phyloP scores from a whole-genome alignment of 2,797 vertebrate genomes.

The Myripristis jacobus region DNA sequence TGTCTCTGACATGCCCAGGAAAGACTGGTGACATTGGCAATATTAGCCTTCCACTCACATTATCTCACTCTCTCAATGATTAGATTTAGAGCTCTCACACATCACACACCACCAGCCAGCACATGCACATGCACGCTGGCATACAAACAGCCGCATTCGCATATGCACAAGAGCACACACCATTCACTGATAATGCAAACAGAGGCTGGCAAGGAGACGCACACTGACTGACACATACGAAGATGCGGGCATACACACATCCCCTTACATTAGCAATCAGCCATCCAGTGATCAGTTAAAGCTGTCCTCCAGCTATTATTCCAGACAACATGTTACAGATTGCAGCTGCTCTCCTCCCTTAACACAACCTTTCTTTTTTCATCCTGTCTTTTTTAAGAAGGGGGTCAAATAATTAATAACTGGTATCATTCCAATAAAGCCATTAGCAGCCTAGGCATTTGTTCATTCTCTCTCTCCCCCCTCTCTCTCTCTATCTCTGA shows the following conservation, averaged over 20 bases:
- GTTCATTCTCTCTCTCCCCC: slow-evolving; percentile 47
- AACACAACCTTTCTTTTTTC: slow-evolving; percentile 58
- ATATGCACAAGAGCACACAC: slow-evolving; percentile 17
- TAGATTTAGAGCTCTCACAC: slow-evolving; percentile 48
- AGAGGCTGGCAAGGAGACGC: slow-evolving; percentile 19
- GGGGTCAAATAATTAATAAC: slow-evolving; percentile 77
- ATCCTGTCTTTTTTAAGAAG: slow-evolving; percentile 58
- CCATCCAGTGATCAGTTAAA: slow-evolving; percentile 74
- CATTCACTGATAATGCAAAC: slow-evolving; percentile 41
- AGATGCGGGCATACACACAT: slow-evolving; percentile 36
- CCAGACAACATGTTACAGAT: slow-evolving; percentile 74
- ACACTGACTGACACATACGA: slow-evolving; percentile 28
- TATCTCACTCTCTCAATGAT: slow-evolving; percentile 64
- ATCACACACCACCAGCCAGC: neutral
- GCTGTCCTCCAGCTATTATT: slow-evolving; percentile 76
- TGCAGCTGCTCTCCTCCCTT: slow-evolving; percentile 66
- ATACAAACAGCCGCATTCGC: neutral
- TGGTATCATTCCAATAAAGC: slow-evolving; percentile 84
- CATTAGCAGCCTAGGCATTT: slow-evolving; percentile 75
- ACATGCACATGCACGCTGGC: slow-evolving; percentile 6
- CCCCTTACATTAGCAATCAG: slow-evolving; percentile 69
- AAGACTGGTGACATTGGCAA: slow-evolving; percentile 51
- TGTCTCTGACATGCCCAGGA: slow-evolving; percentile 40
- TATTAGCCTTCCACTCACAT: slow-evolving; percentile 67
- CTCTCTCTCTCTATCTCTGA: slow-evolving; percentile 46